These are phyloP conservation scores for Aspidiotus rigidus DNA, from an alignment of 2,888 invertebrate genomes.

Conservation along the genomic window DNA sequence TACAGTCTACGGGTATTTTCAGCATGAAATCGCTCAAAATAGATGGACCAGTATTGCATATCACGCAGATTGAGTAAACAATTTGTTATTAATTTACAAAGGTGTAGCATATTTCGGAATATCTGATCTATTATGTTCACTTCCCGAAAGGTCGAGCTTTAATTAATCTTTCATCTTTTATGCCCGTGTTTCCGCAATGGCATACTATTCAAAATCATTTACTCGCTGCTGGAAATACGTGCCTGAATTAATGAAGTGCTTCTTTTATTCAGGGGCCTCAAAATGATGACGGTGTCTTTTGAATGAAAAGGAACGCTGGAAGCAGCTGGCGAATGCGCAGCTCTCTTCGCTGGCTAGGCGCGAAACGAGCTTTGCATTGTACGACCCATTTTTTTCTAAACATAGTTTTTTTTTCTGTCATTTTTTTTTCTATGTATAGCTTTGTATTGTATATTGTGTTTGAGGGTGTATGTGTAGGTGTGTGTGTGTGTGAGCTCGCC, in stretches of 20 bases:
- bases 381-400: slow-evolving; percentile 1
- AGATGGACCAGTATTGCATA: no score
- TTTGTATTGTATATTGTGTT: no score
- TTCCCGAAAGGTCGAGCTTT: neutral
- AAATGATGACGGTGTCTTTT: slow-evolving; percentile 26
- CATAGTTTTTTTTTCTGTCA: neutral
- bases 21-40: no score
- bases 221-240: slow-evolving; percentile 25
- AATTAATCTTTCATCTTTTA: slow-evolving; percentile 3
- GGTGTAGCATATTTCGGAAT: neutral
- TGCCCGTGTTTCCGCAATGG: neutral
- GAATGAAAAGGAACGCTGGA: slow-evolving; percentile 5
- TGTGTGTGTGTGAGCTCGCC: no score
- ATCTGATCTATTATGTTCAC: neutral
- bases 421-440: neutral
- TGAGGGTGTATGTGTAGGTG: no score
- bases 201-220: slow-evolving; percentile 30
- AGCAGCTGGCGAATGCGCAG: neutral
- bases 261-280: slow-evolving; percentile 24
- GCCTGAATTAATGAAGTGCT: slow-evolving; percentile 27
- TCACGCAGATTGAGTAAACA: neutral
- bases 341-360: neutral
- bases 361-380: neutral
- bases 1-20: no score
- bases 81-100: slow-evolving; percentile 9